Base-by-base conservation (phyloP, 2,888 invertebrate species). In the Acrobasis suavella region DNA sequence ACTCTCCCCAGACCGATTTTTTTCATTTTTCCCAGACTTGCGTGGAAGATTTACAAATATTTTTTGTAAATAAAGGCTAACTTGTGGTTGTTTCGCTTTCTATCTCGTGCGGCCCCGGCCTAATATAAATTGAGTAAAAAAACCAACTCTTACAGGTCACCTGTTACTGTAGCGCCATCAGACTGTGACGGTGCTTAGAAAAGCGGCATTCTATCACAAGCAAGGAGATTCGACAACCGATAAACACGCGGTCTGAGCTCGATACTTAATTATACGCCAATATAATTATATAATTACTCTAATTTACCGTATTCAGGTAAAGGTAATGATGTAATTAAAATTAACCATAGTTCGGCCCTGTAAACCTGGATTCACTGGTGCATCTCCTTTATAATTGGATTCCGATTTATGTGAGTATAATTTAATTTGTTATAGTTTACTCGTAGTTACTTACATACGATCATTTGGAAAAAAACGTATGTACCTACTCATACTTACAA, bases 171-270 rank as follows among this genome's bases (percentile, higher is more conserved):
- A 42, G 39, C 32, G 15, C 32, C 59, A 55, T 8, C 42, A 54
- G 64, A 62, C 54, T 62, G 64, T 65, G 59, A 65, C 64, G 59
- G 17, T 52, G 50, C 51, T 50, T 38, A 60, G 62, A 65, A 65
- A 64, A 65, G 16, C 62, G 50, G 17, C 39, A 46, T n/a, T 55
- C 22, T 51, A 50, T 50, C n/a, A 49, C 50, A 42, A 55, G 51
- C 15, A 58, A 51, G 17, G 15, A 62, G 62, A 62, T 62, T 65
- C 32, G 50, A 12, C 12, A 38, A 42, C 42, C 55, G 62, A 50
- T 64, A 62, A 56, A 5, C 52, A 12, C 10, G 10, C 14, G 46
- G 5, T n/a, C 46, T 52, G 32, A 14, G 9, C 32, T 32, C 14
- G 16, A 50, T 51, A 16, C 10, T 38, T 51, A 60, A 60, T 60